Evolutionary conservation across 1,140 invertebrate species (phyloP), one percentile per base, ranked within the genome.

Genomic region (Pseudomyrmex gracilis): DNA sequence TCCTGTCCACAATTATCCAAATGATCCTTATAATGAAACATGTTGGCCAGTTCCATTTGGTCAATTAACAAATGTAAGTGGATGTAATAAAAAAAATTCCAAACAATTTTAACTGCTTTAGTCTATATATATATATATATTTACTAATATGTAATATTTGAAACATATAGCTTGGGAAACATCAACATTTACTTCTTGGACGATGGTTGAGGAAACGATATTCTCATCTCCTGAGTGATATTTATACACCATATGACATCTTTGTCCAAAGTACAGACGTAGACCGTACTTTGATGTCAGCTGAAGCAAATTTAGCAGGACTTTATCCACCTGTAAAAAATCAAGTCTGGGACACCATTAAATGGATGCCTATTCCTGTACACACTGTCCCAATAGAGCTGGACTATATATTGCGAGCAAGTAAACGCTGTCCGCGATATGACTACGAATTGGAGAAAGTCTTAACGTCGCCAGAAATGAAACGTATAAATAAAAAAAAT

Each of bases 291-390:
- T 93, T 99, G 7, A 98, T 98, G 97, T 98, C 98, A 87, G 98
- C 98, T 0, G 95, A 97, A 92, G 95, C 96, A 1, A 97, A 98
- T 94, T 94, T 99, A 74, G 98, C 98, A 76, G 97, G 97, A 5
- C 95, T 97, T 83, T 98, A 96, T 91, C 97, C 97, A 8, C 96
- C 96, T 0, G 89, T 90, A 13, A 94, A 93, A 4, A 89, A 93
- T 17, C 94, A 96, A 87, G 82, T 96, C 2, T 98, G 97, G 97
- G 96, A 98, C 90, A 76, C 88, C 0, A 91, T 98, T 1, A 89
- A 94, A 12, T 99, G 98, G 98, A 98, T 98, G 92, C 98, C 98
- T 0, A 97, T 99, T 88, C 98, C 98, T 0, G 95, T 99, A 10
- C 98, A 98, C 87, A 98, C 98, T 0, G 88, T 95, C 20, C 96